phyloP scores from a whole-genome alignment of 2,113 vertebrate species.

The Aythya baeri region DNA sequence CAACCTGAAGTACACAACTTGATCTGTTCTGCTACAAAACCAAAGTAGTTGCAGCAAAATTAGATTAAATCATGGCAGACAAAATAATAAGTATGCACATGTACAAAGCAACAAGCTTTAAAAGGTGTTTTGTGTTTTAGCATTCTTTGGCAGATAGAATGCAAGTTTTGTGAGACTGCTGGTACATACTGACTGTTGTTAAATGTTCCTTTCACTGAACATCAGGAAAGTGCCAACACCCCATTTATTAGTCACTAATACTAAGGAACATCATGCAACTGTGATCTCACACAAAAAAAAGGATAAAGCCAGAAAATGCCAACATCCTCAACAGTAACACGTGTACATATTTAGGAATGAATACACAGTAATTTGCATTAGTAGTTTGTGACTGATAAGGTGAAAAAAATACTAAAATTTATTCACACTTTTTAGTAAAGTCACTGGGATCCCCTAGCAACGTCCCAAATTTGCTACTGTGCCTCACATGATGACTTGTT shows the following conservation, averaged over 20 bases:
- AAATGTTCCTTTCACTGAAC: background rate
- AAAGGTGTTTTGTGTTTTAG: background rate
- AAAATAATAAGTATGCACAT: rapidly evolving
- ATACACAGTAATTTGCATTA: background rate
- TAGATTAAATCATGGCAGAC: background rate
- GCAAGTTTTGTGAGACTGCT: background rate
- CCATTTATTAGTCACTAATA: background rate
- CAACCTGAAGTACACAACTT: background rate
- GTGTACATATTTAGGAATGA: background rate
- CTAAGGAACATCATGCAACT: background rate
- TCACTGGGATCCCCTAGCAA: background rate
- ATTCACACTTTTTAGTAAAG: background rate
- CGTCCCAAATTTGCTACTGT: background rate
- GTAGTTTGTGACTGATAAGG: background rate
- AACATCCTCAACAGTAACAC: background rate
- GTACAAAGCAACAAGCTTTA: background rate
- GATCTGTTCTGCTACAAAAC: background rate
- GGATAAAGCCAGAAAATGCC: background rate
- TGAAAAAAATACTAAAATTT: background rate
- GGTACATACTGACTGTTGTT: background rate
- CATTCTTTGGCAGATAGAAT: background rate
- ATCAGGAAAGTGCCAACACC: background rate
- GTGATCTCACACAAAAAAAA: background rate
- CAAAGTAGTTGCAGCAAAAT: background rate
- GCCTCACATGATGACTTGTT: rapidly evolving